Evolutionary conservation across 2,113 vertebrate species (phyloP).

Genomic region (Garra rufa): DNA sequence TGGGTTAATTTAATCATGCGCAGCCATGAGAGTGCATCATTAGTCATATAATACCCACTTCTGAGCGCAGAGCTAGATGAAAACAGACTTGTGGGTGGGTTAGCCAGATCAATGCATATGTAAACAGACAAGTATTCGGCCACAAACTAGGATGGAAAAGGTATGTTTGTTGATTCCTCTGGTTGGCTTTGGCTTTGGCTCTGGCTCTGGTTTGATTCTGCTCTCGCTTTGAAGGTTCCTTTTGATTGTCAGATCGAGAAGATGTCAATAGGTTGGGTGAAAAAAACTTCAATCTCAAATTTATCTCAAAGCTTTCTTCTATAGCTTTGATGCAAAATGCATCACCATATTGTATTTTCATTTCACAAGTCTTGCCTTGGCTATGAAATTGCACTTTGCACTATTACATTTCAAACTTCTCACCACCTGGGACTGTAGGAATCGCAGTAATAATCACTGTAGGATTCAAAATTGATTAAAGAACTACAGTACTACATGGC

Average conservation of each 20-base stretch:
- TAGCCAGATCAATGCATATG: slow-evolving; percentile 29
- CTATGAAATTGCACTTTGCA: slow-evolving; percentile 8
- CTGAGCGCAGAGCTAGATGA: not conserved
- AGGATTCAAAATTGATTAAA: not conserved
- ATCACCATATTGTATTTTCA: slow-evolving; percentile 19
- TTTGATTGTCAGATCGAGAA: slow-evolving; percentile 12
- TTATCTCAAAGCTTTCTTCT: slow-evolving; percentile 37
- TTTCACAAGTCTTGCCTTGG: slow-evolving; percentile 26
- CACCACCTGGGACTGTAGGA: not conserved
- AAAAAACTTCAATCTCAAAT: slow-evolving; percentile 27
- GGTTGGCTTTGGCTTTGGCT: not conserved
- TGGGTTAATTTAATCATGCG: slow-evolving; percentile 54
- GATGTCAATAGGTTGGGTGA: slow-evolving; percentile 8
- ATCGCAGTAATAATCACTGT: not conserved
- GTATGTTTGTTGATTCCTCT: slow-evolving; percentile 10
- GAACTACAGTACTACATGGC: not conserved
- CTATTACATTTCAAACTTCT: slow-evolving; percentile 12
- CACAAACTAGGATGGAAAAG: slow-evolving; percentile 15
- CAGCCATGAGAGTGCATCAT: slow-evolving; percentile 45
- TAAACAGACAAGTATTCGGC: slow-evolving; percentile 35
- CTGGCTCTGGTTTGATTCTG: not conserved
- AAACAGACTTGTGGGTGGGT: slow-evolving; percentile 36
- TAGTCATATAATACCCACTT: slow-evolving; percentile 42
- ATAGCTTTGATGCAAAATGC: slow-evolving; percentile 35
- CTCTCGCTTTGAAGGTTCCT: slow-evolving; percentile 28